Evolutionary conservation across 2,797 vertebrate species (phyloP).

Genomic region (Argentina silus): DNA sequence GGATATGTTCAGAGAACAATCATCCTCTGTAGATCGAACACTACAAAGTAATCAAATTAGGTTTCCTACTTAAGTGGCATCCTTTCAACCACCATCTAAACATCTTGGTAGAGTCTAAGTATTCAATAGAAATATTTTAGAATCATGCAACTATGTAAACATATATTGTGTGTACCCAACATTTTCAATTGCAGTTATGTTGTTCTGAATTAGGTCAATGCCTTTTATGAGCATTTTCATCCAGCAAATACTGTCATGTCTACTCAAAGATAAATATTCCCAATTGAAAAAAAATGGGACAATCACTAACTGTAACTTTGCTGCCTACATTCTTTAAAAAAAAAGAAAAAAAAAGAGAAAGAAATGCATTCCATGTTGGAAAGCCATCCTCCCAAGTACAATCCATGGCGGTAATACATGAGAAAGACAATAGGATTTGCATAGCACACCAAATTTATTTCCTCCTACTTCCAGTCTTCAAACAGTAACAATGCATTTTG

Average conservation of each 20-base stretch:
- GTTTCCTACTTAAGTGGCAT: too few species aligned
- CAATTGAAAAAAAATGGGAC: neutral
- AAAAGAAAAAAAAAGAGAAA: too few species aligned
- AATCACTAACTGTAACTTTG: too few species aligned
- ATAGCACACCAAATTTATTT: slow-evolving; percentile 60
- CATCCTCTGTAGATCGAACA: neutral
- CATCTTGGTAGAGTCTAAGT: neutral
- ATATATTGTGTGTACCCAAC: neutral
- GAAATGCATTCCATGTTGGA: neutral
- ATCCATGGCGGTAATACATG: neutral
- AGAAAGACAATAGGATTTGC: slow-evolving; percentile 54
- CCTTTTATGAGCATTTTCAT: neutral
- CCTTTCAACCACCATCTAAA: neutral
- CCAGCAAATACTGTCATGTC: neutral
- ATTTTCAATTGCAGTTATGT: neutral
- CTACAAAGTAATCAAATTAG: neutral
- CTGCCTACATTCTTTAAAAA: neutral
- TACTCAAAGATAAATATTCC: neutral
- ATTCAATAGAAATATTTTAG: neutral
- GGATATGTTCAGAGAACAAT: neutral
- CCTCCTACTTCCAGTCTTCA: slow-evolving; percentile 18
- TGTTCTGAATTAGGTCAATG: neutral
- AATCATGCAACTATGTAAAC: neutral
- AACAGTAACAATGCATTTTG: slow-evolving; percentile 17
- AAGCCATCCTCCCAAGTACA: neutral